These are phyloP conservation scores for Cyprinus carpio DNA, from an alignment of 2,113 vertebrate species.

Conservation along the genomic window DNA sequence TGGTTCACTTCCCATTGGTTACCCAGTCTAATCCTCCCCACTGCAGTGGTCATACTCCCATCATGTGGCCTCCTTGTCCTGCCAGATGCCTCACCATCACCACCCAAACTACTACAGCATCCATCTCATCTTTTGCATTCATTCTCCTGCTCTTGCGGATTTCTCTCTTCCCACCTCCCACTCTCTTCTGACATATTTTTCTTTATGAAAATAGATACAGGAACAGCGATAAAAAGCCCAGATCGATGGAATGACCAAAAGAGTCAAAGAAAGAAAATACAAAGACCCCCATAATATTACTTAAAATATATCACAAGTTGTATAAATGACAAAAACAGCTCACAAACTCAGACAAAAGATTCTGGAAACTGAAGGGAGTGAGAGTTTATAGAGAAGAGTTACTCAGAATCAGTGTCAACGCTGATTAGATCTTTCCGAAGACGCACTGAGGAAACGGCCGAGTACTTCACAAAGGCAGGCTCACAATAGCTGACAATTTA, in stretches of 20 bases:
- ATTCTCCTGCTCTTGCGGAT: not conserved
- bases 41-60: constrained; percentile 50
- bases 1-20: constrained; percentile 16
- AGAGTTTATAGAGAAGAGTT: constrained; percentile 20
- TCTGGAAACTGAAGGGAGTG: not conserved
- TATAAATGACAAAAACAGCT: not conserved
- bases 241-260: not conserved
- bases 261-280: not conserved
- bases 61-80: constrained; percentile 54
- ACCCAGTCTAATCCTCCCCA: constrained; percentile 31
- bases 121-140: constrained; percentile 6
- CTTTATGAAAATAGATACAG: too few species aligned
- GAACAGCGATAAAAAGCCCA: not conserved
- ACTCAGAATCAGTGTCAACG: not conserved
- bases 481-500: constrained; percentile 40
- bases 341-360: not conserved
- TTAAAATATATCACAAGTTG: constrained; percentile 3
- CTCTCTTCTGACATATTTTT: not conserved
- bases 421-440: constrained; percentile 21
- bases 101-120: not conserved
- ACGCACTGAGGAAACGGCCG: constrained; percentile 3
- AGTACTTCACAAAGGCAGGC: constrained; percentile 19
- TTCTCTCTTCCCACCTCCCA: constrained; percentile 22
- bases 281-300: not conserved
- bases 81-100: constrained; percentile 56